Base-by-base conservation (phyloP, 2,888 invertebrate species). In the Catocala fraxini region DNA sequence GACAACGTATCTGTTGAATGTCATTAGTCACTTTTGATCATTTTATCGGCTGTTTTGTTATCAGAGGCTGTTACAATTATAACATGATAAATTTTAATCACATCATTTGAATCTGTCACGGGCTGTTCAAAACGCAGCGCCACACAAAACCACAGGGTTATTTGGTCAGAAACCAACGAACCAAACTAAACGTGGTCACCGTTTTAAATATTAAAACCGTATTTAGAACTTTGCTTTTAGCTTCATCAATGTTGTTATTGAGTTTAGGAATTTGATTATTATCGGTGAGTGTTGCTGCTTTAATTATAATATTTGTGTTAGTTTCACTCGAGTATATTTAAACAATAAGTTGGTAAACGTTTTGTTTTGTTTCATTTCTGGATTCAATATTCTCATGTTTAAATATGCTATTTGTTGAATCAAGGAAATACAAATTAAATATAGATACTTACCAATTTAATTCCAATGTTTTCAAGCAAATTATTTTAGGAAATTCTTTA, bases 261-360 rank as follows among this genome's bases (percentile, higher is more conserved):
- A 47, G 47, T 47, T 47, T 11, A 34, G 5, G 15, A 34, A 48
- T 48, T 48, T 33, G 48, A 47, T 47, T 47, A 47, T 47, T 47
- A 47, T 7, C 25, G 47, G 10, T 5, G 33, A 34, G n/a, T 34
- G 47, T 5, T 47, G 34, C 48, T 48, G n/a, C 33, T 48, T 48
- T 33, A 33, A 34, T 33, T 34, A 48, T 48, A 48, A 48, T 48
- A 43, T 5, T n/a, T 9, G 11, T 43, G n/a, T 39, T 39, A 39
- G 35, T 39, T 39, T 39, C 35, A 6, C 7, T 9, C 1, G 9
- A 39, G 6, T 39, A 6, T 39, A 9, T 39, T 39, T 39, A 25
- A 25, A 25, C 25, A 25, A 25, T 25, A 25, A 25, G 25, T 3
- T 4, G 25, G 25, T 25, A 3, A 25, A 25, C 4, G 25, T 25